phyloP scores from a whole-genome alignment of 2,113 vertebrate genomes.

The Zapornia atra region DNA sequence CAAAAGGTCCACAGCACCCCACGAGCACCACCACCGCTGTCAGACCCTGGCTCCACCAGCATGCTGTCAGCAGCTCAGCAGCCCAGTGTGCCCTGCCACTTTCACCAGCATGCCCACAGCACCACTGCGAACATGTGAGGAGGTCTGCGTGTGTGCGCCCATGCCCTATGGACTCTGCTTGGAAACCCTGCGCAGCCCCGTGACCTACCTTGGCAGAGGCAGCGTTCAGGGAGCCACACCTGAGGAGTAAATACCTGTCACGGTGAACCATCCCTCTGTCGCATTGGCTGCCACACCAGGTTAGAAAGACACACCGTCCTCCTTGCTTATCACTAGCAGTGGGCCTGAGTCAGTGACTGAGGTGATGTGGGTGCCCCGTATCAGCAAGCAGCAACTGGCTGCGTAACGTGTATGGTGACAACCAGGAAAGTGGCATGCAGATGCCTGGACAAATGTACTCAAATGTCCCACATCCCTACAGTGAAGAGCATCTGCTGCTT shows the following conservation, averaged over 20 bases:
- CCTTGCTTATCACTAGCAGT: background rate
- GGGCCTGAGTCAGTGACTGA: background rate
- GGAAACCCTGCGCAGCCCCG: background rate
- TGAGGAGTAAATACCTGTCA: background rate
- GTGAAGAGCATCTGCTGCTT: background rate
- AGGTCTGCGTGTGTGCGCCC: fast-evolving
- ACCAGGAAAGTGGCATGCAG: background rate
- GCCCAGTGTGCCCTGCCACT: background rate
- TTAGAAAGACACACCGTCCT: background rate
- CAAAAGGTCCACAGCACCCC: background rate
- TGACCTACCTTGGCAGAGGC: background rate
- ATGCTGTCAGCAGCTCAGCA: background rate
- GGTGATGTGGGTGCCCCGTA: background rate
- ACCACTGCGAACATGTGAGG: background rate
- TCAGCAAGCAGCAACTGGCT: background rate
- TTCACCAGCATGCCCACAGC: background rate
- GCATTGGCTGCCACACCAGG: background rate
- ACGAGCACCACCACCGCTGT: background rate
- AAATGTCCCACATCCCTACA: background rate
- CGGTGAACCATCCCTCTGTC: background rate
- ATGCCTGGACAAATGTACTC: background rate
- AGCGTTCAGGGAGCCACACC: background rate
- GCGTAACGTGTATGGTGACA: background rate
- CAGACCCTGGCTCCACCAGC: fast-evolving
- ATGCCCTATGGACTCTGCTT: conserved; percentile 5